Base-by-base conservation (phyloP, 1,140 invertebrate genomes). In the Trachymyrmex cornetzi region DNA sequence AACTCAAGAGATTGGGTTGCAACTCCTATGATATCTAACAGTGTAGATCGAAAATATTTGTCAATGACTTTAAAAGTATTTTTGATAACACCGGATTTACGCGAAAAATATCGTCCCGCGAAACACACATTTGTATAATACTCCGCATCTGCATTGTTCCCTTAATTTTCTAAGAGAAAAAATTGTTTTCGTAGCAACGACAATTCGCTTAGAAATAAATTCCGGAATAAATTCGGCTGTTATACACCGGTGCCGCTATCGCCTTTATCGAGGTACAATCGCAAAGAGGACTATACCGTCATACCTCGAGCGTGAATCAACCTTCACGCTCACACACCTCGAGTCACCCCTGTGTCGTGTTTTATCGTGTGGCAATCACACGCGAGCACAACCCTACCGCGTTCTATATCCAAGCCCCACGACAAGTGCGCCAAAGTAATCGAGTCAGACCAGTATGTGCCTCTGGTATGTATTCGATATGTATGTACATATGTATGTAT, bases 221-320 rank as follows among this genome's bases (percentile, higher is more conserved):
- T 44, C n/a, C 16, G 30, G 19, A 57, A 79, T 64, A 79, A 79
- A 79, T 85, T 79, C 66, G 69, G n/a, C 24, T 34, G 66, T 82
- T 57, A 38, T 14, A n/a, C 16, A 27, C 27, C 27, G 53, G 19
- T 48, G 79, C 72, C n/a, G 57, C 38, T 85, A 79, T 85, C 61
- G 67, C n/a, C 55, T 82, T 87, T 87, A 84, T 89, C 84, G 48
- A 59, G 57, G 22, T 66, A 77, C 74, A 77, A 64, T 61, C 66
- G 74, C 22, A 79, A 55, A 59, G 61, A 22, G 53, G 11, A 61
- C 77, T 89, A 72, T 82, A 89, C 53, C 44, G 44, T 55, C 55
- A 71, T 88, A 88, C 30, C 72, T 22, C 22, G 66, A 80, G 80
- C 57, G 85, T 88, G 80, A 90, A 90, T 90, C 88, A 90, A 90